phyloP scores from a whole-genome alignment of 2,113 vertebrate species.

The Calyptomena viridis region DNA sequence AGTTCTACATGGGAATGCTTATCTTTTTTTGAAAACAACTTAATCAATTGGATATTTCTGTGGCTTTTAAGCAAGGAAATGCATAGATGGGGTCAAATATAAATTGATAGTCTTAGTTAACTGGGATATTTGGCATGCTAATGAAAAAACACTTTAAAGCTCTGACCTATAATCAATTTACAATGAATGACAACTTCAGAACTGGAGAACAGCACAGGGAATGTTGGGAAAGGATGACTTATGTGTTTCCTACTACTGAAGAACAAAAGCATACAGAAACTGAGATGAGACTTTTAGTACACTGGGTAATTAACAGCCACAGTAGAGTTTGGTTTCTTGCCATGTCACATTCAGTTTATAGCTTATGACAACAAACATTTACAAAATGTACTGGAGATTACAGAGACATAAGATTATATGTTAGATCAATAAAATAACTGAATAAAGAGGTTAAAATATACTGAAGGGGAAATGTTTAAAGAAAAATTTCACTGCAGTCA shows the following conservation, averaged over 20 bases:
- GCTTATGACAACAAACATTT: conserved; percentile 44
- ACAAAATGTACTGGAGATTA: conserved; percentile 37
- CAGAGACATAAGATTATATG: neutral
- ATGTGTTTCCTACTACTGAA: neutral
- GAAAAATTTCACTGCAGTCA: neutral
- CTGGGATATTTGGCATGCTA: neutral
- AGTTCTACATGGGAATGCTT: neutral
- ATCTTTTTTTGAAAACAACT: neutral
- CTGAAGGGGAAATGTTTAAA: neutral
- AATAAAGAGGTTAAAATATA: conserved; percentile 27
- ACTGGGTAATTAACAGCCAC: conserved; percentile 27
- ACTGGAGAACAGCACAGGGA: neutral
- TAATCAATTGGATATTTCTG: neutral
- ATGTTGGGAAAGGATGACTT: neutral
- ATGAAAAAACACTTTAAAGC: neutral
- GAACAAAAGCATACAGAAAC: neutral
- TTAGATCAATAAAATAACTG: conserved; percentile 42
- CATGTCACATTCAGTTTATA: conserved; percentile 24
- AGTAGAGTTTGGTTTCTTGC: conserved; percentile 33
- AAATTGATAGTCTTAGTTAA: neutral
- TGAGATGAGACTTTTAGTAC: neutral
- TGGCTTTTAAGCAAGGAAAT: neutral
- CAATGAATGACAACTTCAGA: neutral
- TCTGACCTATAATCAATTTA: neutral
- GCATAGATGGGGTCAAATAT: neutral